Conservation (phyloP, 2,888 invertebrate species). For the Desoria tigrina region DNA sequence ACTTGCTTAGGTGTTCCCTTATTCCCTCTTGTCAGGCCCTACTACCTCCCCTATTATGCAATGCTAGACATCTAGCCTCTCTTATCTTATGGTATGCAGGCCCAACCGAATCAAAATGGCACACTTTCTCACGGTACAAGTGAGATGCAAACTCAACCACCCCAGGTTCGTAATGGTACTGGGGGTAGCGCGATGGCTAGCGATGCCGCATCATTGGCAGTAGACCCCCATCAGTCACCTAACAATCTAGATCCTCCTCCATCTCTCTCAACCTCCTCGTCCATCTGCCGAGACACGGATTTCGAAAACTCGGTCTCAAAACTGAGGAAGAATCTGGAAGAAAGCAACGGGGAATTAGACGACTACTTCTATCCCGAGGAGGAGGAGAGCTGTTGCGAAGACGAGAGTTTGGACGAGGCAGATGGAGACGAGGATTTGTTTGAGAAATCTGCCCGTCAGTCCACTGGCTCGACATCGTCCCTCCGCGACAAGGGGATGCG, state of each 20-base stretch:
- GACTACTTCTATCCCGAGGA: conserved; percentile 50
- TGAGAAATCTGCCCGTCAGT: conserved; percentile 36
- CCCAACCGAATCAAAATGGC: conserved; percentile 28
- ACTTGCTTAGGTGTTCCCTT: no score
- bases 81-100: conserved; percentile 45
- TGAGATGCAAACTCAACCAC: conserved; percentile 2
- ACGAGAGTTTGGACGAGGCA: conserved; percentile 34
- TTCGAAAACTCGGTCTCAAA: conserved; percentile 8
- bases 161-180: not conserved
- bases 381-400: conserved; percentile 46
- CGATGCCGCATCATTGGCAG: not conserved
- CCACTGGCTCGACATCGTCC: conserved; percentile 12
- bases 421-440: conserved; percentile 47
- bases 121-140: conserved; percentile 19
- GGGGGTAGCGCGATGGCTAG: no score
- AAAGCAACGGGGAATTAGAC: conserved; percentile 26
- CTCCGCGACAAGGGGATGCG: conserved; percentile 16
- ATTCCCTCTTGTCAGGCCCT: not conserved
- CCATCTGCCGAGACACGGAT: not conserved
- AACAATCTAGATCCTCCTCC: not conserved
- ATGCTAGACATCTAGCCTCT: conserved; percentile 8
- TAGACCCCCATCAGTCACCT: not conserved
- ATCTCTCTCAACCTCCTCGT: not conserved
- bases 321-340: conserved; percentile 21
- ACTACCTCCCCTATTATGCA: not conserved